These are phyloP conservation scores for Spea bombifrons DNA, from an alignment of 2,113 vertebrate species.

Conservation along the genomic window DNA sequence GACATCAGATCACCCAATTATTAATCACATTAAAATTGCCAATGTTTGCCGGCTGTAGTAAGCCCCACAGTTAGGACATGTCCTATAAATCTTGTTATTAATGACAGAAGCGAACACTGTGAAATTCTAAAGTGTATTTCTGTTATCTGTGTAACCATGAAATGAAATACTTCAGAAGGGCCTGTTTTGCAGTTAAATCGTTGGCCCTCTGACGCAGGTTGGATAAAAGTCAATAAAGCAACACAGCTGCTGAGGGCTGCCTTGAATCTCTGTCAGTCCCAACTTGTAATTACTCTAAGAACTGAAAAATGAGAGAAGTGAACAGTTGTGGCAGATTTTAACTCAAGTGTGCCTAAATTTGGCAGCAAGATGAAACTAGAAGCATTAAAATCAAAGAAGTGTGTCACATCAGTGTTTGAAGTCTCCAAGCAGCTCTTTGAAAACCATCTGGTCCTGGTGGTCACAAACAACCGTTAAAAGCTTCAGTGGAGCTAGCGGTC, in stretches of 20 bases:
- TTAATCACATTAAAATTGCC: too few relatives aligned
- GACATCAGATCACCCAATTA: too few relatives aligned
- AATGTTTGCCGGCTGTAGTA: too few relatives aligned
- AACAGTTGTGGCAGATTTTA: conserved; percentile 70
- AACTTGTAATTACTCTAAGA: conserved; percentile 74
- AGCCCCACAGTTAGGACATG: too few relatives aligned
- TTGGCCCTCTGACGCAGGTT: neutral
- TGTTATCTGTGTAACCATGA: too few relatives aligned
- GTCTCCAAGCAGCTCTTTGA: conserved; percentile 68
- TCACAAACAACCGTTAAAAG: conserved; percentile 72
- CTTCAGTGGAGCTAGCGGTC: conserved; percentile 54
- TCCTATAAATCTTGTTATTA: too few relatives aligned
- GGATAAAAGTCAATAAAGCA: conserved; percentile 49
- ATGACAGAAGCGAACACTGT: too few relatives aligned
- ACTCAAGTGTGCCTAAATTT: conserved; percentile 72
- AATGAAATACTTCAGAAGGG: too few relatives aligned
- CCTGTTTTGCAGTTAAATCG: neutral
- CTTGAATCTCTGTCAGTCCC: conserved; percentile 61
- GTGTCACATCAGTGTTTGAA: conserved; percentile 66
- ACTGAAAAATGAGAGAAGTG: conserved; percentile 71
- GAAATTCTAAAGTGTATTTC: too few relatives aligned
- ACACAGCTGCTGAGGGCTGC: conserved; percentile 42
- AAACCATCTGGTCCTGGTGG: conserved; percentile 68
- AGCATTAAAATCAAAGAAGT: conserved; percentile 68
- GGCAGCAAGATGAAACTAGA: conserved; percentile 60